Evolutionary conservation across 1,140 invertebrate genomes (phyloP).

Genomic region (Euura saliciscinereae): DNA sequence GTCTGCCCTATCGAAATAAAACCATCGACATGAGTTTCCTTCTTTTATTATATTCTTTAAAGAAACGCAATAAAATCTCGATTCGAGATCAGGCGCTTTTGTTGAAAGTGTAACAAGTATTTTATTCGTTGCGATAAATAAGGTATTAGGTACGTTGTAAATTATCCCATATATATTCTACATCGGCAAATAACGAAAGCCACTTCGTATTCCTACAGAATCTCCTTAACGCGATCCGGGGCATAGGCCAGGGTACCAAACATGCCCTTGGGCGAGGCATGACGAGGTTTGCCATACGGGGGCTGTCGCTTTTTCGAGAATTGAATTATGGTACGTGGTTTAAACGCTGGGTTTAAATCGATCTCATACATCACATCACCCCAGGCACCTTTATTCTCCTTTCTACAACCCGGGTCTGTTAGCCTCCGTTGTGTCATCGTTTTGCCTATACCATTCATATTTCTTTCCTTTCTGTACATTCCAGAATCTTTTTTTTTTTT

Average conservation of each 20-base stretch:
- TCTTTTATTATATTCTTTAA: no score
- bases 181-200: no score
- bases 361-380: conserved; percentile 37
- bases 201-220: no score
- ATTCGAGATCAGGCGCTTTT: no score
- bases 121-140: no score
- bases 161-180: no score
- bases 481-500: background rate
- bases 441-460: background rate
- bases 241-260: background rate
- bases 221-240: background rate
- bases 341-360: conserved; percentile 33
- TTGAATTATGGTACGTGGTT: conserved; percentile 35
- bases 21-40: no score
- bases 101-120: no score
- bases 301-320: conserved; percentile 23
- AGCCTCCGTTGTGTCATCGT: conserved; percentile 25
- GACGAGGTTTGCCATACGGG: conserved; percentile 6
- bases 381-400: conserved; percentile 30
- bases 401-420: conserved; percentile 15
- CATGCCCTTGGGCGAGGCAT: conserved; percentile 6
- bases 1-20: no score
- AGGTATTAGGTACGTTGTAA: no score
- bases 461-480: background rate
- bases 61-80: no score